phyloP scores from a whole-genome alignment of 2,113 vertebrate genomes.

The human region DNA sequence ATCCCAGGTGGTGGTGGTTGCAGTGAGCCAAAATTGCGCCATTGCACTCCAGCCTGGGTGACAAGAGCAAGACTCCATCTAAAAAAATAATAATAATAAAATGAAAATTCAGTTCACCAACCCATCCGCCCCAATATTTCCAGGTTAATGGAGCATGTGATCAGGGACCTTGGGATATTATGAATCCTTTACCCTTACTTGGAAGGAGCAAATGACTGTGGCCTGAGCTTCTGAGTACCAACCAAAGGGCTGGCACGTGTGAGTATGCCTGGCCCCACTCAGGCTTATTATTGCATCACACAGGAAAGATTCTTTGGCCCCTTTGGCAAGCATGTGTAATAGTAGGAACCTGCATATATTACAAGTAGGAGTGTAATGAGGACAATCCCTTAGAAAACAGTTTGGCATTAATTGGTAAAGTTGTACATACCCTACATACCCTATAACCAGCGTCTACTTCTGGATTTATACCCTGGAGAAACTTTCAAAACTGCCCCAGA shows the following conservation, averaged over 20 bases:
- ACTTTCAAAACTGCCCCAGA: background rate
- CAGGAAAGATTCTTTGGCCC: background rate
- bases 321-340: conserved; percentile 20
- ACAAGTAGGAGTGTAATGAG: background rate
- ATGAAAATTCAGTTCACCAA: background rate
- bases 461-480: conserved; percentile 12
- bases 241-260: background rate
- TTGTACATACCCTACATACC: background rate
- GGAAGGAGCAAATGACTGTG: conserved; percentile 3
- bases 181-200: conserved; percentile 22
- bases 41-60: background rate
- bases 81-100: background rate
- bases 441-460: background rate
- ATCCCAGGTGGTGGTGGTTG: background rate
- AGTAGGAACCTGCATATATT: background rate
- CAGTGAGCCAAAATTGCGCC: background rate
- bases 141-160: background rate
- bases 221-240: background rate
- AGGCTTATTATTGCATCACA: background rate
- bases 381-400: conserved; percentile 27
- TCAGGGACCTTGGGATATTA: background rate
- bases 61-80: background rate
- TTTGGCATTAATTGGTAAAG: conserved; percentile 26
- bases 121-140: background rate
- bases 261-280: background rate